Evolutionary conservation across 2,797 vertebrate genomes (phyloP).

Genomic region (Rousettus madagascariensis): DNA sequence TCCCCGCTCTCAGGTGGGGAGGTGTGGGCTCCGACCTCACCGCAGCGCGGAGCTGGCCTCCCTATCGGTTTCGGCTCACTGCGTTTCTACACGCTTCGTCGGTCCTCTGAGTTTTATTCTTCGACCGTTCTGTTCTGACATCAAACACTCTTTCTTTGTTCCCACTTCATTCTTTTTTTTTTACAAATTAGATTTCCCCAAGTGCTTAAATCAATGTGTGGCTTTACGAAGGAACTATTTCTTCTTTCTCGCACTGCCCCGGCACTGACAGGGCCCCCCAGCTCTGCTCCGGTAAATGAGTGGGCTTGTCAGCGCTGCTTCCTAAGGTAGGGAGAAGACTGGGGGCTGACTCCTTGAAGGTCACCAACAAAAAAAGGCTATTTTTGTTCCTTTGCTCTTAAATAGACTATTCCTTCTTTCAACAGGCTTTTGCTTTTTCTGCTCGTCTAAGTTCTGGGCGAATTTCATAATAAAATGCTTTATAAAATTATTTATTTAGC

Average conservation of each 20-base stretch:
- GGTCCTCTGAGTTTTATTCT: neutral
- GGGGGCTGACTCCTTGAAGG: neutral
- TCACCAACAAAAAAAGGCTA: neutral
- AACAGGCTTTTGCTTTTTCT: neutral
- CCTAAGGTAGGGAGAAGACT: neutral
- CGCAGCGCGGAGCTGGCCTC: rapidly evolving
- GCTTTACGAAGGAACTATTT: conserved; percentile 26
- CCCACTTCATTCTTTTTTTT: conserved; percentile 24
- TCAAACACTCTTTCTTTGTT: neutral
- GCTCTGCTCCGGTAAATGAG: neutral
- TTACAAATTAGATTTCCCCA: conserved; percentile 30
- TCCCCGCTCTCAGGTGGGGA: neutral
- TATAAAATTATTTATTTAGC: neutral
- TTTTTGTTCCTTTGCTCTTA: neutral
- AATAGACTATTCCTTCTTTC: neutral
- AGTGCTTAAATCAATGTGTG: neutral
- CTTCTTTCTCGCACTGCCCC: neutral
- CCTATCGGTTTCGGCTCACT: neutral
- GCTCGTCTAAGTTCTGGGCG: neutral
- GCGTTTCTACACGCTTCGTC: neutral
- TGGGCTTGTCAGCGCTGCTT: neutral
- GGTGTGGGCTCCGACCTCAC: rapidly evolving
- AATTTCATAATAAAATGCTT: conserved; percentile 22
- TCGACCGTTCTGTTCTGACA: neutral
- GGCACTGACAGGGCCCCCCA: neutral